Percentiles rank a stretch among this genome's conserved stretches.
Evolutionary conservation across 2,797 vertebrate species (phyloP).

Genomic region (Sciurus vulgaris): DNA sequence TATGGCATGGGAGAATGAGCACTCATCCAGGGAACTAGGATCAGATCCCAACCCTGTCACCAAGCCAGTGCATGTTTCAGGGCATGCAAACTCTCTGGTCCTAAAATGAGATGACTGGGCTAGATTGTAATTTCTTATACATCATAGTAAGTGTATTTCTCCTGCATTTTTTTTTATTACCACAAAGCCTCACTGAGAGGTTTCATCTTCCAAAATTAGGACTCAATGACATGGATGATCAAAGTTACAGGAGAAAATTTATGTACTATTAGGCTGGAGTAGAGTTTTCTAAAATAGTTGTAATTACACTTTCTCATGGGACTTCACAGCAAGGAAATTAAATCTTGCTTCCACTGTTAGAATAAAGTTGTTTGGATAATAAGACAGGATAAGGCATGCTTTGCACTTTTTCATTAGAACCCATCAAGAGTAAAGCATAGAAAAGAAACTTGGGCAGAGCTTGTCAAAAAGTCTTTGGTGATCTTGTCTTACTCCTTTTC

Average conservation of each 20-base stretch:
- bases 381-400: not conserved
- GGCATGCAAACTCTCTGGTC: not conserved
- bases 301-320: not conserved
- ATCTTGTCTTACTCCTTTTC: not conserved
- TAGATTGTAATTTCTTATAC: not conserved
- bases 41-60: not conserved
- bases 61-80: not conserved
- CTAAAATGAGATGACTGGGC: not conserved
- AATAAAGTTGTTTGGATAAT: not conserved
- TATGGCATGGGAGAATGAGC: not conserved
- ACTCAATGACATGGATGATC: constrained; percentile 15
- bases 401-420: not conserved
- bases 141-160: not conserved
- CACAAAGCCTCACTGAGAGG: not conserved
- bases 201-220: not conserved
- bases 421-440: not conserved
- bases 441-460: not conserved
- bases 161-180: not conserved
- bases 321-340: constrained; percentile 29
- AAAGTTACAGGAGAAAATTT: not conserved
- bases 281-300: constrained; percentile 7
- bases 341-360: not conserved
- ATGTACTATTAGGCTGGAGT: not conserved
- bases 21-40: not conserved
- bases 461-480: not conserved